A percentile compares a stretch with the other conserved stretches of the same genome.
phyloP scores from a whole-genome alignment of 2,888 invertebrate genomes.

The Argyresthia goedartella region DNA sequence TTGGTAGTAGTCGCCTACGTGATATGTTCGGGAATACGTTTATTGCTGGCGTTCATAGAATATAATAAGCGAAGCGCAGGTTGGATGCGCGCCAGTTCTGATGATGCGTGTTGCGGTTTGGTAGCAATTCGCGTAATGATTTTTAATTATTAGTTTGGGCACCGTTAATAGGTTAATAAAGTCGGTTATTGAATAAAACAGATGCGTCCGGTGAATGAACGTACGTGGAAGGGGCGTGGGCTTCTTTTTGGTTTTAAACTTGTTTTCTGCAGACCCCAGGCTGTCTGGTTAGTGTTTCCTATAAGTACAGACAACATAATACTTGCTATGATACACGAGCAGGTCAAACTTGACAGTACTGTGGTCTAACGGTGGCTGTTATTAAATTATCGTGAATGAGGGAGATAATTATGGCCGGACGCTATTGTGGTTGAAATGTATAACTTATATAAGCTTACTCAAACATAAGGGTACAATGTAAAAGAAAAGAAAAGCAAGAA shows the following conservation, averaged over 20 bases:
- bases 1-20: slow-evolving; percentile 68
- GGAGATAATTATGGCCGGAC: no score
- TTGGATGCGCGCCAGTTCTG: slow-evolving; percentile 58
- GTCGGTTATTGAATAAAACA: slow-evolving; percentile 27
- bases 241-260: slow-evolving; percentile 3
- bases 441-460: no score
- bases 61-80: slow-evolving; percentile 67
- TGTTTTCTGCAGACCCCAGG: slow-evolving; percentile 20
- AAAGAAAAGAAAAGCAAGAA: no score
- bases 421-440: no score
- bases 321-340: not conserved
- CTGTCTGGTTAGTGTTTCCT: slow-evolving; percentile 20
- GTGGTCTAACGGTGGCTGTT: not conserved
- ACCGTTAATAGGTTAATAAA: slow-evolving; percentile 43
- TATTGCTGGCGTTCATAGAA: slow-evolving; percentile 66
- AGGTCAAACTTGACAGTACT: slow-evolving; percentile 3
- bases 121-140: slow-evolving; percentile 48
- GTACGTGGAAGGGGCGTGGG: slow-evolving; percentile 24
- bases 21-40: slow-evolving; percentile 70
- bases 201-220: slow-evolving; percentile 30
- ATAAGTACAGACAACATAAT: no score
- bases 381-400: no score
- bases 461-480: no score
- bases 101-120: slow-evolving; percentile 48
- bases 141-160: slow-evolving; percentile 51